Percentiles rank a stretch among this genome's conserved stretches.
These are phyloP conservation scores for Idris sp. DNA, from an alignment of 1,140 invertebrate species.

Conservation along the genomic window DNA sequence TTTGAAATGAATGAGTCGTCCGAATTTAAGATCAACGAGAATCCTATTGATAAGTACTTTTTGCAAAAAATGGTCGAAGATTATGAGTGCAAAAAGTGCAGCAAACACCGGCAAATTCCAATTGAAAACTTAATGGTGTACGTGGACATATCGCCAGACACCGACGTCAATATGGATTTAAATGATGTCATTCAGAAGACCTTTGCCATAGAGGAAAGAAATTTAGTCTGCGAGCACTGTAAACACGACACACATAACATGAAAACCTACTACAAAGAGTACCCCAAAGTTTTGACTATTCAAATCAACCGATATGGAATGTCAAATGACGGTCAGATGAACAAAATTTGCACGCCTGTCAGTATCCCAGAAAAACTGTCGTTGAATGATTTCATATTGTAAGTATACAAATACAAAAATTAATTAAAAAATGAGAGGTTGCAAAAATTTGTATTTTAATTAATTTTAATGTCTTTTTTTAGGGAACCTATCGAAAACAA, in stretches of 20 bases:
- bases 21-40: too few relatives aligned
- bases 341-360: slow-evolving; percentile 68
- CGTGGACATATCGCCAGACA: slow-evolving; percentile 64
- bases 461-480: too few relatives aligned
- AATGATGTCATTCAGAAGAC: slow-evolving; percentile 64
- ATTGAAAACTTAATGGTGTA: slow-evolving; percentile 72
- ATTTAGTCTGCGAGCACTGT: slow-evolving; percentile 66
- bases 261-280: slow-evolving; percentile 65
- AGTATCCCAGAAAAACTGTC: slow-evolving; percentile 64
- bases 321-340: slow-evolving; percentile 64
- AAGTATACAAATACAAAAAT: too few relatives aligned
- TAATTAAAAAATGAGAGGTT: too few relatives aligned
- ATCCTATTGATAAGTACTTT: slow-evolving; percentile 71
- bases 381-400: slow-evolving; percentile 63
- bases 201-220: slow-evolving; percentile 66
- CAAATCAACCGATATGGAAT: slow-evolving; percentile 71
- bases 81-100: slow-evolving; percentile 66
- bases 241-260: slow-evolving; percentile 65
- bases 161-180: slow-evolving; percentile 54
- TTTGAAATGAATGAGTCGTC: too few relatives aligned
- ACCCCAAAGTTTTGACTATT: slow-evolving; percentile 68
- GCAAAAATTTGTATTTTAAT: too few relatives aligned
- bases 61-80: slow-evolving; percentile 69
- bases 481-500: slow-evolving; percentile 47
- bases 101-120: slow-evolving; percentile 64